Evolutionary conservation across 2,797 vertebrate genomes (phyloP), one percentile per base, ranked within the genome.

Genomic region (Helicolenus hilgendorfi): DNA sequence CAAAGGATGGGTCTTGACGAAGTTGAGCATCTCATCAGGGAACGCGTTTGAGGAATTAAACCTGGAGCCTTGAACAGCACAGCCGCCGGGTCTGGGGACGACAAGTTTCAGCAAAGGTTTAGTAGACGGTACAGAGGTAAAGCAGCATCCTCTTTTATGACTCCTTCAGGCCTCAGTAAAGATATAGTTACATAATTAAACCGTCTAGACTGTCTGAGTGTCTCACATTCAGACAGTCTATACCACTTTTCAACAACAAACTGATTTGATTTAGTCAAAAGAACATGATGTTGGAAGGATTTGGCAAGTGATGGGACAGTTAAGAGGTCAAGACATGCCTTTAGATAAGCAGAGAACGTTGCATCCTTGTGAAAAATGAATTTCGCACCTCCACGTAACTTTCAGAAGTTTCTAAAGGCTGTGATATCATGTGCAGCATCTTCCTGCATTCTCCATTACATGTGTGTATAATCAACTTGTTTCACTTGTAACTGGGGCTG

Each of bases 1-100:
- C 93, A 99, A 96, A 0, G 99, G 98, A 72, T 99, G 99, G 0
- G 98, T 99, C 96, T 99, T 99, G 67, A 99, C 97, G 1, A 99
- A 99, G 92, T 97, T 98, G 81, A 99, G 97, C 98, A 99, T 98
- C 95, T 99, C 99, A 8, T 99, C 99, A 0, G 99, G 99, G 84
- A 99, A 98, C 22, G 97, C 95, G 88, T 98, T 99, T 71, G 98
- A 99, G 11, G 98, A 98, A 53, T 99, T 99, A 92, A 98, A 99
- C 88, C 94, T 98, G 88, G 98, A 97, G 55, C 98, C 98, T 1
- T 98, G 98, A 31, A 97, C 90, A 0, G 98, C 98, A 4, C 99
- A 99, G 89, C 98, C 98, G 1, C 99, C 99, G 0, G 99, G 99
- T 96, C 99, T 99, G 94, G 2, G 11, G 60, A 87, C 27, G 77